Percentiles rank a stretch among this genome's conserved stretches.
Conservation (phyloP, 2,113 vertebrate species). For the Microtus montanus region DNA sequence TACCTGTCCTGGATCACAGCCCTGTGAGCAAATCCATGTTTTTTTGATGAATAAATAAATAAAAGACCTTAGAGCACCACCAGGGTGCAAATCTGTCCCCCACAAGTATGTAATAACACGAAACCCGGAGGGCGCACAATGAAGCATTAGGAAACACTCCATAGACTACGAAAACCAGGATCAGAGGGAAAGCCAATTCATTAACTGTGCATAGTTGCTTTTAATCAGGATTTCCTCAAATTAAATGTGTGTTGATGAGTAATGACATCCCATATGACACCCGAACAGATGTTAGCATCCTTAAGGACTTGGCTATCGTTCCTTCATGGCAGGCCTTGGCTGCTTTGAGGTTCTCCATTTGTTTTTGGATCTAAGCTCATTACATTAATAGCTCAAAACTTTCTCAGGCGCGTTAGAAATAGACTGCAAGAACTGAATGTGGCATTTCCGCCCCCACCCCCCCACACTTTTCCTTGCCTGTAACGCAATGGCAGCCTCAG, state of each 20-base stretch:
- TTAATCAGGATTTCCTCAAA: slow-evolving; percentile 42
- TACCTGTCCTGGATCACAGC: not conserved
- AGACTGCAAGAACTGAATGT: slow-evolving; percentile 49
- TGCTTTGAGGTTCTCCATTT: slow-evolving; percentile 37
- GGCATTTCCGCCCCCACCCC: slow-evolving; percentile 31
- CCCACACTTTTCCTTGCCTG: slow-evolving; percentile 51
- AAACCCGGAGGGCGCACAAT: not conserved
- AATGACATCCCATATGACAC: not conserved
- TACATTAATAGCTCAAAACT: slow-evolving; percentile 62
- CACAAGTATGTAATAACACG: not conserved
- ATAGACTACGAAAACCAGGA: not conserved
- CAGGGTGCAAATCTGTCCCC: not conserved
- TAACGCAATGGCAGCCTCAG: slow-evolving; percentile 40
- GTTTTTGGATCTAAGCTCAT: slow-evolving; percentile 64
- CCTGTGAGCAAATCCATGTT: slow-evolving; percentile 34
- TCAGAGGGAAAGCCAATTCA: not conserved
- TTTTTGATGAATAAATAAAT: slow-evolving; percentile 18
- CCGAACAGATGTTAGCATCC: slow-evolving; percentile 16
- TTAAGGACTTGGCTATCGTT: not conserved
- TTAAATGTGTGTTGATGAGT: slow-evolving; percentile 21
- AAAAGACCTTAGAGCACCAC: not conserved
- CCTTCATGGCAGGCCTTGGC: not conserved
- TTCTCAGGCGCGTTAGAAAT: slow-evolving; percentile 70
- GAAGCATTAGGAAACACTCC: not conserved
- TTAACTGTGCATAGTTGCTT: slow-evolving; percentile 37